A percentile compares a stretch with the other conserved stretches of the same genome.
These are phyloP conservation scores for Lampris megalopsis DNA, from an alignment of 2,113 vertebrate genomes.

Conservation along the genomic window DNA sequence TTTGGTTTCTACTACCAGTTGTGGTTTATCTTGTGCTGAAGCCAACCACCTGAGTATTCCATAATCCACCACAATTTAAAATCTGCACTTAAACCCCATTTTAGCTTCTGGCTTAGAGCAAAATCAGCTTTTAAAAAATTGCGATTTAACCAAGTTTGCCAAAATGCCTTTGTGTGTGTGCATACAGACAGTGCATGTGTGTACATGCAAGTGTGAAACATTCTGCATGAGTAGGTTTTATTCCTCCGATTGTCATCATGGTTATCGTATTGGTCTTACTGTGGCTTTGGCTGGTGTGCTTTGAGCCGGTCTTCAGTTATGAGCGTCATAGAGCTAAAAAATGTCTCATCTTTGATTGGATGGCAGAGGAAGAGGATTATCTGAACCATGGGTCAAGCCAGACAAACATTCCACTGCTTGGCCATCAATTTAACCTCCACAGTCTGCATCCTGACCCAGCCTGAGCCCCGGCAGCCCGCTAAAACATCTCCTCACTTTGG, in stretches of 20 bases:
- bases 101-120: constrained; percentile 58
- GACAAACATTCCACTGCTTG: not conserved
- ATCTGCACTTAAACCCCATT: constrained; percentile 68
- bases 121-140: constrained; percentile 64
- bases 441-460: not conserved
- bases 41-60: constrained; percentile 46
- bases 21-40: constrained; percentile 14
- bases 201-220: constrained; percentile 1
- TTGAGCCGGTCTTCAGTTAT: constrained; percentile 2
- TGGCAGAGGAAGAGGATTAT: not conserved
- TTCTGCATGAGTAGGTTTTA: not conserved
- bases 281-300: not conserved
- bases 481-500: constrained; percentile 14
- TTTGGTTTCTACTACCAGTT: too few relatives aligned
- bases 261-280: not conserved
- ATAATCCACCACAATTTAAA: constrained; percentile 65
- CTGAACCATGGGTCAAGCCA: constrained; percentile 5
- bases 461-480: not conserved
- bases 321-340: constrained; percentile 9
- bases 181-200: not conserved
- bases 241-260: not conserved
- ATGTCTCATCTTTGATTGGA: constrained; percentile 5
- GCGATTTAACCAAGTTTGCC: constrained; percentile 26
- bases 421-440: too few relatives aligned
- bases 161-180: constrained; percentile 21